Base-by-base conservation (phyloP, 2,888 invertebrate genomes). In the Campaea margaritaria region DNA sequence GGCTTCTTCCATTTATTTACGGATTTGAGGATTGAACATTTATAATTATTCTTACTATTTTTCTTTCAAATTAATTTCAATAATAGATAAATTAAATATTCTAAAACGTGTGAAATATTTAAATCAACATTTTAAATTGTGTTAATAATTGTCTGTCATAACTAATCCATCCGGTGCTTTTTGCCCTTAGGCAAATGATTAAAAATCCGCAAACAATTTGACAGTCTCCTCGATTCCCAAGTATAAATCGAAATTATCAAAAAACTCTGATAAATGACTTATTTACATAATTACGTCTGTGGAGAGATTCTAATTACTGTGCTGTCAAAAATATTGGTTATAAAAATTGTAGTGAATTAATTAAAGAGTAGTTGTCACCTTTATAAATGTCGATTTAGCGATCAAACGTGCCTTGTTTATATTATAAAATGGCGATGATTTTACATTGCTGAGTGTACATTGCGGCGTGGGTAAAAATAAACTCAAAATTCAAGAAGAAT, bases 331-430 rank as follows among this genome's bases (percentile, higher is more conserved):
- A 72, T 72, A 67, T 67, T 63, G 62, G 65, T 62, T 70, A 71
- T 75, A 72, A 52, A 60, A 75, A 73, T 74, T 76, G 27, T 27
- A 21, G 27, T 73, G 72, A 76, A 81, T 80, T 78, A 79, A 83
- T 82, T 80, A 80, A 75, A 46, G 74, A 62, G 56, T 52, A 54
- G 67, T 69, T 76, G 75, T 76, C 76, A 76, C 72, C 51, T 65
- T 65, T 45, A 65, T 58, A 55, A 60, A 49, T 52, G 58, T 16
- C 11, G 28, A 43, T 50, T 54, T 53, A 13, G 36, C 44, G 39
- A 38, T 52, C 10, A 44, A 38, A 9, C 1, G 42, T 36, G 42
- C 15, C 8, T 39, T 51, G 45, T 14, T 53, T n/a, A n/a, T n/a
- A n/a, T 34, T 16, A 34, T 4, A 34, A 15, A 47, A 21, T 41